phyloP scores from a whole-genome alignment of 35 echinoderm and acorn worm genomes.

The Hemicentrotus pulcherrimus region DNA sequence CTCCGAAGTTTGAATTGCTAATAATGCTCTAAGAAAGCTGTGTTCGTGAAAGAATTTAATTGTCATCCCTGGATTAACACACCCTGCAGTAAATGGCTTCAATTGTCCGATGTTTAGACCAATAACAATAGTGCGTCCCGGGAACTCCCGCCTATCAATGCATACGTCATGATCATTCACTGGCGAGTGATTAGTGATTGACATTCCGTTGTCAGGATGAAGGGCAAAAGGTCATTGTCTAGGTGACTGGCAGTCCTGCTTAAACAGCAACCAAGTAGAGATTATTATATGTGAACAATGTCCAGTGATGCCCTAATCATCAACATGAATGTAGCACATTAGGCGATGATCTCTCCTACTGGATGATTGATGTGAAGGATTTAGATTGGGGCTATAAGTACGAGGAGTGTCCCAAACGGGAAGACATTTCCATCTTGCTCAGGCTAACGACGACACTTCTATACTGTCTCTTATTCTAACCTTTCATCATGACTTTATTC shows the following conservation, averaged over 20 bases:
- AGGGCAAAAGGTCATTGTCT: neutral
- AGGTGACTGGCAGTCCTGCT: neutral
- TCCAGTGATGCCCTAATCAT: neutral
- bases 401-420: neutral
- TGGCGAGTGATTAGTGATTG: neutral
- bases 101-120: neutral
- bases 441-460: neutral
- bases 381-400: neutral
- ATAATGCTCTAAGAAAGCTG: neutral
- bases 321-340: neutral
- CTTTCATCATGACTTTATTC: constrained; percentile 73
- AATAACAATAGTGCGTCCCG: neutral
- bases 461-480: neutral
- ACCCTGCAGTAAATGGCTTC: neutral
- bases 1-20: neutral
- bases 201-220: neutral
- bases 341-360: neutral
- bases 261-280: neutral
- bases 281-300: neutral
- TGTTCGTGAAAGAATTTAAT: neutral
- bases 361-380: neutral
- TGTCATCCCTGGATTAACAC: neutral
- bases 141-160: neutral
- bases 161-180: neutral
- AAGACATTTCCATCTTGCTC: neutral